These are phyloP conservation scores for Nerophis lumbriciformis DNA, from an alignment of 2,113 vertebrate species.

Conservation along the genomic window DNA sequence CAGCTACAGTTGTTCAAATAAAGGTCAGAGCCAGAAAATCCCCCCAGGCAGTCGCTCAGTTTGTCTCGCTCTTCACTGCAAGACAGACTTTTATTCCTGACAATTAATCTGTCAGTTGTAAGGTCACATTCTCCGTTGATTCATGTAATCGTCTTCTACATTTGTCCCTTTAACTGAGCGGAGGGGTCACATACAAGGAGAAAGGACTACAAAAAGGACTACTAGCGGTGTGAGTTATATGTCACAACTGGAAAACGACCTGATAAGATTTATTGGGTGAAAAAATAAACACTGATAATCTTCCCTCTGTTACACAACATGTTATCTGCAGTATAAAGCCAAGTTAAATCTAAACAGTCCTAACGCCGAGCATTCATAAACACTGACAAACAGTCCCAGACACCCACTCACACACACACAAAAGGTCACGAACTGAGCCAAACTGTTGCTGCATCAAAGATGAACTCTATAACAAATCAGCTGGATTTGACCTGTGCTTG, in stretches of 20 bases:
- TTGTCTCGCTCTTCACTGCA: conserved; percentile 52
- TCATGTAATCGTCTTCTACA: conserved; percentile 68
- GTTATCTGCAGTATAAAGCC: conserved; percentile 30
- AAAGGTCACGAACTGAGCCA: not conserved
- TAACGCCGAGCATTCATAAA: conserved; percentile 27
- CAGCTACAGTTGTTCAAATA: conserved; percentile 51
- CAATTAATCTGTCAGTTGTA: conserved; percentile 64
- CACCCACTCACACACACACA: conserved; percentile 10
- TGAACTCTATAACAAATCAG: conserved; percentile 5
- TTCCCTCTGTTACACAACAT: conserved; percentile 23
- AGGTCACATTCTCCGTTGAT: conserved; percentile 71
- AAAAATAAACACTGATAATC: conserved; percentile 16
- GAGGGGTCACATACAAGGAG: conserved; percentile 40
- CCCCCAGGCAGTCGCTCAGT: conserved; percentile 53
- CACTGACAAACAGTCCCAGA: conserved; percentile 28
- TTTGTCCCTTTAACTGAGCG: conserved; percentile 56
- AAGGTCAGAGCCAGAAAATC: conserved; percentile 66
- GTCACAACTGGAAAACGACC: conserved; percentile 12
- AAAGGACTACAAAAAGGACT: conserved; percentile 13
- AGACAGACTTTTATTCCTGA: conserved; percentile 62
- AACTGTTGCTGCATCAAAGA: conserved; percentile 21
- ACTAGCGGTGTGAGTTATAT: conserved; percentile 5
- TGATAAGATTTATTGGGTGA: conserved; percentile 6
- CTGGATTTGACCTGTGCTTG: not conserved
- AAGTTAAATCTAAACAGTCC: conserved; percentile 18